A percentile compares a stretch with the other conserved stretches of the same genome.
These are phyloP conservation scores for Temnopleurus reevesii DNA, from an alignment of 53 echinoderm and acorn worm genomes.

Conservation along the genomic window DNA sequence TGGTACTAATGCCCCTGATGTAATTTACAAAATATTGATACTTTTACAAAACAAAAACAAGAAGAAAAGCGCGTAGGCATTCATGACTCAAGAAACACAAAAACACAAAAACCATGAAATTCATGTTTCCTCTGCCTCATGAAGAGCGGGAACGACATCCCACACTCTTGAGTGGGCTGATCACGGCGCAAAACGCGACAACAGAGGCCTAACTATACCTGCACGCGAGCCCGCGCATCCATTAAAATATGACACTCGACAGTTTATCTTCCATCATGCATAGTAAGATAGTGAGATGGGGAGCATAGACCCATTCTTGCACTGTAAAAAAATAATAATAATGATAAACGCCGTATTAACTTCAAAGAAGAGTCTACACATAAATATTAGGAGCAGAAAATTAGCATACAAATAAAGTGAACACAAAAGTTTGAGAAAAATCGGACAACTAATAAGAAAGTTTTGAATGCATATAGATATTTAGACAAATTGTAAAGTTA, in stretches of 20 bases:
- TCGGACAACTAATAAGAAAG: too few species aligned
- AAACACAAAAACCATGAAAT: constrained; percentile 6
- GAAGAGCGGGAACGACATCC: background rate
- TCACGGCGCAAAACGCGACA: background rate
- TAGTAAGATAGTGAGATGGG: background rate
- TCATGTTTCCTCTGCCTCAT: background rate
- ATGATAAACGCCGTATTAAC: background rate
- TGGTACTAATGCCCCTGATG: background rate
- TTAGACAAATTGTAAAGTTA: too few species aligned
- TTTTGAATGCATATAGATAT: too few species aligned
- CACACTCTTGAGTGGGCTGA: constrained; percentile 31
- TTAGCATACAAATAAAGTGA: background rate
- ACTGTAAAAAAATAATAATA: background rate
- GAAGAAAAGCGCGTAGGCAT: too few species aligned
- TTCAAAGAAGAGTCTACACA: background rate
- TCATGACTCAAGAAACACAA: background rate
- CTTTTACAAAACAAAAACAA: background rate
- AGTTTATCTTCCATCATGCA: background rate
- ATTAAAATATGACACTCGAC: background rate
- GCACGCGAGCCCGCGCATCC: background rate
- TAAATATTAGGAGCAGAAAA: background rate
- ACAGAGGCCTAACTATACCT: background rate
- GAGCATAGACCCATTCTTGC: background rate
- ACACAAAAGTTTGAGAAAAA: background rate
- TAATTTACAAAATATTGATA: background rate